phyloP scores from a whole-genome alignment of 2,797 vertebrate genomes.

The Epinephelus malabaricus region DNA sequence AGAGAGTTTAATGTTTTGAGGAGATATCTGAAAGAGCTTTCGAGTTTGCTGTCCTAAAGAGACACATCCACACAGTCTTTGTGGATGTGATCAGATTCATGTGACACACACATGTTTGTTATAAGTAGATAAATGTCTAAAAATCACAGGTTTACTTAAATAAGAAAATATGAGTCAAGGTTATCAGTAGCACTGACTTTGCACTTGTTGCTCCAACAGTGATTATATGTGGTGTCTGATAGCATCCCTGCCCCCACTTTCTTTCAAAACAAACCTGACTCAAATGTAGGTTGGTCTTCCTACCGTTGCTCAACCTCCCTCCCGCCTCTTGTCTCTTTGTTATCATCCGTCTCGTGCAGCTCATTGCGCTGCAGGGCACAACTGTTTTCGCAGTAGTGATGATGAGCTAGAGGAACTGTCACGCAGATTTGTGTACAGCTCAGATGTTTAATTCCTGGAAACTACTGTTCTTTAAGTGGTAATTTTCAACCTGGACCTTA shows the following conservation, averaged over 20 bases:
- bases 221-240: constrained; percentile 9
- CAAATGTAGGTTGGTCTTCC: constrained; percentile 58
- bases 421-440: constrained; percentile 10
- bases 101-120: not conserved
- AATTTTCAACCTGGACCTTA: no score
- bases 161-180: not conserved
- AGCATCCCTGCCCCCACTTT: constrained; percentile 54
- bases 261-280: constrained; percentile 80
- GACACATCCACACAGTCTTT: not conserved
- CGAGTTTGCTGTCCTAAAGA: not conserved
- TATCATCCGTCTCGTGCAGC: constrained; percentile 40
- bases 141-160: not conserved
- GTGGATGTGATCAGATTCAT: not conserved
- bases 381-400: constrained; percentile 51
- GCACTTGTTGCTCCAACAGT: constrained; percentile 40
- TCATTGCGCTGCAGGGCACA: constrained; percentile 69
- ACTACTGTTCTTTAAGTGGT: not conserved
- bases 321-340: constrained; percentile 50
- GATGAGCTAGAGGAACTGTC: constrained; percentile 36
- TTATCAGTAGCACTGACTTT: constrained; percentile 31
- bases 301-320: constrained; percentile 72
- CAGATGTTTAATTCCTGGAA: constrained; percentile 38
- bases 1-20: not conserved
- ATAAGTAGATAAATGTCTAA: not conserved
- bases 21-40: not conserved